phyloP scores from a whole-genome alignment of 2,888 invertebrate genomes.

The Drosophila anomelani region DNA sequence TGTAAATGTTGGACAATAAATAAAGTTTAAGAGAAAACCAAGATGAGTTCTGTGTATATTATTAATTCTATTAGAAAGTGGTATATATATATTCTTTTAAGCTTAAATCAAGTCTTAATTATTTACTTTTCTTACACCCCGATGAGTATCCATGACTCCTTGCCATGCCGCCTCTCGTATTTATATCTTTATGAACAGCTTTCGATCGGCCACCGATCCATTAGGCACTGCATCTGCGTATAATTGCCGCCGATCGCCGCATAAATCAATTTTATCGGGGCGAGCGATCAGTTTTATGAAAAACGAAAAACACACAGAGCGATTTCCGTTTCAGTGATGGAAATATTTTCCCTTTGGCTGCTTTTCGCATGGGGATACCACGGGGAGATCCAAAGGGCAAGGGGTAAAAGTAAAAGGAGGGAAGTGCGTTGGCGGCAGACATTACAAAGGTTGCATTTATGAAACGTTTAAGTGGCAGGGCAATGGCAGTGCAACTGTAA shows the following conservation, averaged over 20 bases:
- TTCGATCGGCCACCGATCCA: conserved; percentile 73
- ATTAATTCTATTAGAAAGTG: not conserved
- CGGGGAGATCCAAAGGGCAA: conserved; percentile 8
- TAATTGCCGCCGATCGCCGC: conserved; percentile 78
- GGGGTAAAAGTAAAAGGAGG: conserved; percentile 10
- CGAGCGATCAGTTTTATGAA: conserved; percentile 80
- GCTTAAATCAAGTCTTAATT: not conserved
- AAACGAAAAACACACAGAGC: conserved; percentile 54
- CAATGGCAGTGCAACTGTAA: conserved; percentile 73
- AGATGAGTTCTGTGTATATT: not conserved
- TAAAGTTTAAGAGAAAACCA: conserved; percentile 63
- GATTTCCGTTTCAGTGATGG: conserved; percentile 68
- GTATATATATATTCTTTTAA: not conserved
- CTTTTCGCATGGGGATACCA: conserved; percentile 56
- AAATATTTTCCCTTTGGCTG: conserved; percentile 55
- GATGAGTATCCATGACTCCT: conserved; percentile 2
- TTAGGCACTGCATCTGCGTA: conserved; percentile 80
- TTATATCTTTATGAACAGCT: conserved; percentile 34
- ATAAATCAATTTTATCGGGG: conserved; percentile 82
- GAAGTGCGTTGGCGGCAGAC: conserved; percentile 53
- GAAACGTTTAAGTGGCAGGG: conserved; percentile 77
- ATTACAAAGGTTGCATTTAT: conserved; percentile 80
- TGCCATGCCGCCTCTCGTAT: conserved; percentile 13
- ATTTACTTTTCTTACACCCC: not conserved
- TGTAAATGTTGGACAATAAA: conserved; percentile 72